A percentile compares a stretch with the other conserved stretches of the same genome.
These are phyloP conservation scores for Junonia oenone DNA, from an alignment of 2,888 invertebrate species.

Conservation along the genomic window DNA sequence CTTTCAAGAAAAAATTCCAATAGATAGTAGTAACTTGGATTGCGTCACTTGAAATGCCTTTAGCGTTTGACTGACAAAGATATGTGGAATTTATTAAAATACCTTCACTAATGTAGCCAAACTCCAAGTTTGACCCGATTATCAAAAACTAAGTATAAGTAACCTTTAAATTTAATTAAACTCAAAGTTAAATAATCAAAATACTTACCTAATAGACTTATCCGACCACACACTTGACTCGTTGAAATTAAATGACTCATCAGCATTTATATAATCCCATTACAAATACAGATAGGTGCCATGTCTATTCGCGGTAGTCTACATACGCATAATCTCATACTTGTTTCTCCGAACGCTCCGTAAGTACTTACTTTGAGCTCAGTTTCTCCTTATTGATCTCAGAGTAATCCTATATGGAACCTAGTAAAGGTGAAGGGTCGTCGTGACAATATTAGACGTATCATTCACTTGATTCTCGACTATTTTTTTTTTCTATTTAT, in stretches of 20 bases:
- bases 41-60: background rate
- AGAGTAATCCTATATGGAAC: slow-evolving; percentile 17
- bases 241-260: slow-evolving; percentile 25
- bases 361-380: slow-evolving; percentile 6
- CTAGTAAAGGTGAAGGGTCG: slow-evolving; percentile 17
- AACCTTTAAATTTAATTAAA: background rate
- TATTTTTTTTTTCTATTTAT: slow-evolving; percentile 18
- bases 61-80: background rate
- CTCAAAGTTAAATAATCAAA: background rate
- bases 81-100: background rate
- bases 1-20: background rate
- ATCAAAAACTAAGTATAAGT: background rate
- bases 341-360: slow-evolving; percentile 17
- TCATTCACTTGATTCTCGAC: slow-evolving; percentile 12
- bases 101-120: background rate
- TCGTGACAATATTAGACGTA: slow-evolving; percentile 9
- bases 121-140: background rate
- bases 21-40: background rate
- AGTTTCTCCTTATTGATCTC: slow-evolving; percentile 16
- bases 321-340: slow-evolving; percentile 11
- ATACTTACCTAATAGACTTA: background rate
- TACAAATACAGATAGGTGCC: slow-evolving; percentile 19
- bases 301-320: slow-evolving; percentile 25
- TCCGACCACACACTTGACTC: slow-evolving; percentile 17
- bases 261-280: slow-evolving; percentile 24